These are phyloP conservation scores for Zootoca vivipara DNA, from an alignment of 2,113 vertebrate species.

Conservation along the genomic window DNA sequence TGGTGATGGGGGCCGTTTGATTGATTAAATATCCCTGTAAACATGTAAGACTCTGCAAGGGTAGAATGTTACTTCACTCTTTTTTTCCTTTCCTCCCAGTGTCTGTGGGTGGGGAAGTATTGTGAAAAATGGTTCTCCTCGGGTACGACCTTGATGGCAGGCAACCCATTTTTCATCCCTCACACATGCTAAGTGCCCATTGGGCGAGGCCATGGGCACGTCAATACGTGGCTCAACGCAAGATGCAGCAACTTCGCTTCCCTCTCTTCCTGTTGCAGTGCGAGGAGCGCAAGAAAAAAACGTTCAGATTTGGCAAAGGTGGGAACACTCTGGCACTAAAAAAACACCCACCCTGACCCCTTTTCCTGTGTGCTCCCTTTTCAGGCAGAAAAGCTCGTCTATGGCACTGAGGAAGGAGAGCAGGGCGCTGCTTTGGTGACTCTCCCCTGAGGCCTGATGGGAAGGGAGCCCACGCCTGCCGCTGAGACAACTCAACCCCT, in stretches of 20 bases:
- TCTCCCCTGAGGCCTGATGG: not conserved
- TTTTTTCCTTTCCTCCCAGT: not conserved
- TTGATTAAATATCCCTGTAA: slow-evolving; percentile 53
- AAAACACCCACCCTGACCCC: not conserved
- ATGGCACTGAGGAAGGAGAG: slow-evolving; percentile 50
- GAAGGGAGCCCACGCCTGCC: not conserved
- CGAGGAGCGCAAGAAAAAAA: not conserved
- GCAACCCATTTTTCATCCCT: not conserved
- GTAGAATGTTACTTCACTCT: not conserved
- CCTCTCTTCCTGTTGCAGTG: not conserved
- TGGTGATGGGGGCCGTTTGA: slow-evolving; percentile 11
- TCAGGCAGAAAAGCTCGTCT: slow-evolving; percentile 32
- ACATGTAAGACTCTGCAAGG: slow-evolving; percentile 43
- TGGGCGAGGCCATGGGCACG: not conserved
- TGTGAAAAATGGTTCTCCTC: slow-evolving; percentile 8
- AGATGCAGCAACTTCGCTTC: not conserved
- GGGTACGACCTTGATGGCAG: not conserved
- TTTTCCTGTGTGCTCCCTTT: slow-evolving; percentile 34
- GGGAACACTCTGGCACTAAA: not conserved
- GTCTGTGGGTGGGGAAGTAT: not conserved
- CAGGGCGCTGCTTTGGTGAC: not conserved
- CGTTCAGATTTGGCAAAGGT: slow-evolving; percentile 1
- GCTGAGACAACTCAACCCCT: slow-evolving; percentile 20
- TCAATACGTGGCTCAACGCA: not conserved
- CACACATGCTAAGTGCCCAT: slow-evolving; percentile 19